phyloP scores from a whole-genome alignment of 2,113 vertebrate species.

The Pangasianodon gigas region DNA sequence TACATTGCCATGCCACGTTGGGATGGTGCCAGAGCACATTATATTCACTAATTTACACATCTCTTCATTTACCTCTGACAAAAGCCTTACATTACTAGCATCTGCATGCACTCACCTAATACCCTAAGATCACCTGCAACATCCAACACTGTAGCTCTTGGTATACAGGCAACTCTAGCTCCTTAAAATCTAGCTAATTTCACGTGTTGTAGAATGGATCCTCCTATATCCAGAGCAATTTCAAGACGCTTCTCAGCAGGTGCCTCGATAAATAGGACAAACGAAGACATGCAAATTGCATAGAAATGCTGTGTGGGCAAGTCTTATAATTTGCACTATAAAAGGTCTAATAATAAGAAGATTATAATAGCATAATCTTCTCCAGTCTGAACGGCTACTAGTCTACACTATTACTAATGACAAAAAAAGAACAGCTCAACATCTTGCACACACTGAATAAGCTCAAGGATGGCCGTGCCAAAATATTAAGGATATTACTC shows the following conservation, averaged over 20 bases:
- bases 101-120: neutral
- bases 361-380: neutral
- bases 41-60: neutral
- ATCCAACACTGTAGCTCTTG: neutral
- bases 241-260: neutral
- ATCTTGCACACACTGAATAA: neutral
- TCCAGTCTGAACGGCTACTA: neutral
- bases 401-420: neutral
- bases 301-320: neutral
- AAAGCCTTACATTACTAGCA: neutral
- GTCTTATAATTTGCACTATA: neutral
- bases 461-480: neutral
- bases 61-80: neutral
- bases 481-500: neutral
- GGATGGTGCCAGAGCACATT: neutral
- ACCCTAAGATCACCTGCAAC: neutral
- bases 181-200: neutral
- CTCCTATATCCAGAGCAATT: neutral
- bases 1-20: neutral
- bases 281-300: neutral
- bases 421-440: neutral
- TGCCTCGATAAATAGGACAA: neutral
- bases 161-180: neutral
- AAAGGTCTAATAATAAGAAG: neutral
- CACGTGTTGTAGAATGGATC: neutral